phyloP scores from a whole-genome alignment of 2,888 invertebrate genomes.

The Liodrosophila aerea region DNA sequence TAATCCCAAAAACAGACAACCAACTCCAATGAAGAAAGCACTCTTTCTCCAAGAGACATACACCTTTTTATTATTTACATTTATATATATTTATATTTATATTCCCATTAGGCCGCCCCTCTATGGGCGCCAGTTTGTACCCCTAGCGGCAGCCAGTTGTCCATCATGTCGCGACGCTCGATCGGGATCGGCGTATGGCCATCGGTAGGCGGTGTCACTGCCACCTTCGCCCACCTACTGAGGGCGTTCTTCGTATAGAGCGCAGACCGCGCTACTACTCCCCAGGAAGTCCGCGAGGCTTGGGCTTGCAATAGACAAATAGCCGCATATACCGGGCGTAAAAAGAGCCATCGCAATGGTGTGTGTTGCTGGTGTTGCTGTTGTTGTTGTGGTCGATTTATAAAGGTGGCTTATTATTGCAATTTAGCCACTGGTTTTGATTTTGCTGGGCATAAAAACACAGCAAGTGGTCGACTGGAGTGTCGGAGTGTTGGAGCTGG shows the following conservation, averaged over 20 bases:
- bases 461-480: constrained; percentile 61
- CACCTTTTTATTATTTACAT: too few relatives aligned
- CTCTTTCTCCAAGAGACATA: too few relatives aligned
- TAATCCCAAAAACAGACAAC: too few relatives aligned
- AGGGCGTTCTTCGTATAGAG: constrained; percentile 62
- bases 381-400: constrained; percentile 65
- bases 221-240: constrained; percentile 78
- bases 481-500: constrained; percentile 5
- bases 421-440: constrained; percentile 82
- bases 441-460: constrained; percentile 70
- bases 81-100: too few relatives aligned
- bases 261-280: constrained; percentile 1
- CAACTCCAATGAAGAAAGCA: too few relatives aligned
- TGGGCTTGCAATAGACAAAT: constrained; percentile 66
- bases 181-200: constrained; percentile 58
- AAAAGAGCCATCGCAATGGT: constrained; percentile 32
- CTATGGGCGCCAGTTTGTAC: constrained; percentile 12
- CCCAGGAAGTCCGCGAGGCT: constrained; percentile 19
- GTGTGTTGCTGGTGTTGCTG: constrained; percentile 10
- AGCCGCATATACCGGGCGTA: constrained; percentile 34
- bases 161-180: constrained; percentile 27
- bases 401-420: constrained; percentile 81
- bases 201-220: constrained; percentile 48
- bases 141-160: constrained; percentile 11
- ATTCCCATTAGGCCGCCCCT: too few relatives aligned